Evolutionary conservation across 2,888 invertebrate genomes (phyloP), one percentile per base, ranked within the genome.

Genomic region (Aleiodes leptofemur): DNA sequence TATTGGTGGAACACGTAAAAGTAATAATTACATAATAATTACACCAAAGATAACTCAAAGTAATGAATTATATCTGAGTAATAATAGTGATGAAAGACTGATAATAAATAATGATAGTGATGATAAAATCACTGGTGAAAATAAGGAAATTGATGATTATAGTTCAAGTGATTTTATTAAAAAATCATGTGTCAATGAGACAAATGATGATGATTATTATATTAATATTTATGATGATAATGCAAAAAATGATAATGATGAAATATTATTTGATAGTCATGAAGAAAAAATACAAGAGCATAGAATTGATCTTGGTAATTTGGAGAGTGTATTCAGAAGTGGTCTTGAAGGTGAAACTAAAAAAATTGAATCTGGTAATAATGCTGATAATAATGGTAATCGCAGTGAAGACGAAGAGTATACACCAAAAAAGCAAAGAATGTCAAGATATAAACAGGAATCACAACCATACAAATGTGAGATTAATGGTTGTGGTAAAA

Each of bases 401-500:
- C 87, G 86, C 75, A 88, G 86, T 0, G 89, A 89, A 13, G 88
- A 89, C 50, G 89, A 89, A 69, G 89, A 89, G 69, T 89, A 89
- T 29, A 89, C 88, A 29, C 89, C 89, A 57, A 89, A 89, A 76
- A 89, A 89, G 50, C 89, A 89, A 70, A 84, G 89, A 75, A 88
- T 89, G 88, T 89, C 89, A 31, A 84, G 89, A 77, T 86, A 85
- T 75, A 88, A 88, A 72, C 88, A 89, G 78, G 89, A 89, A 80
- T 23, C 23, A 23, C 68, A 68, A 16, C 86, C 87, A 14, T 89
- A 88, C 78, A 88, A 87, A 75, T 90, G 90, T 79, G 85, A 86
- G n/a, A 76, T 87, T 8, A 85, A 81, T 55, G 89, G 88, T 76
- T 90, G 90, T 76, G 88, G 87, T 9, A 90, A 90, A 80, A 86